phyloP scores from a whole-genome alignment of 1,140 invertebrate genomes.

The Procambarus clarkii region DNA sequence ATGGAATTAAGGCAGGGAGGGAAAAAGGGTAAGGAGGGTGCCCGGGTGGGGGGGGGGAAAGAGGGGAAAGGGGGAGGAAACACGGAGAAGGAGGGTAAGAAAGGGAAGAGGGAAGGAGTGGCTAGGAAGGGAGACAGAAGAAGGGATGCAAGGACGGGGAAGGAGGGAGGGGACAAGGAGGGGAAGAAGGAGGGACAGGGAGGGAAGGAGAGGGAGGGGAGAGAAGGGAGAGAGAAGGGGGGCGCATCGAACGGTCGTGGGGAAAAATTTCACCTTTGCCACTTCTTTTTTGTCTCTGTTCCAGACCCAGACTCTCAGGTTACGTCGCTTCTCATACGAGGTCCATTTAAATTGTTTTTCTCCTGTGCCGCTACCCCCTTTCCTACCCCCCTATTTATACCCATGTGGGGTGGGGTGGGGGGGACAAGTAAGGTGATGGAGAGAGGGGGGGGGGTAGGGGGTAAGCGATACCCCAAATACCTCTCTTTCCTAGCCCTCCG shows the following conservation, averaged over 20 bases:
- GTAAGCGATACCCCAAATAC: neutral
- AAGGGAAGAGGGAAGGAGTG: too few relatives aligned
- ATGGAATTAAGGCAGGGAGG: neutral
- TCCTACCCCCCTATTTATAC: neutral
- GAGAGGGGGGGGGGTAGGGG: too few relatives aligned
- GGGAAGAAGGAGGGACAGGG: neutral
- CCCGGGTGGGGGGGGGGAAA: neutral
- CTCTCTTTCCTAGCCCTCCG: too few relatives aligned
- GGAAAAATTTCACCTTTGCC: too few relatives aligned
- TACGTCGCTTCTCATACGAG: neutral
- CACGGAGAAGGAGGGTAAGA: neutral
- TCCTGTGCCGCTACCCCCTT: too few relatives aligned
- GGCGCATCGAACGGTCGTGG: neutral
- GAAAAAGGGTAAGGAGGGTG: neutral
- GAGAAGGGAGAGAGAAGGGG: neutral
- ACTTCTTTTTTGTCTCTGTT: neutral
- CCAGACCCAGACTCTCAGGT: neutral
- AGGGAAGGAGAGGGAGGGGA: neutral
- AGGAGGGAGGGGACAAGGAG: too few relatives aligned
- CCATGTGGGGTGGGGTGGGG: too few relatives aligned
- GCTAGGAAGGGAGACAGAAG: too few relatives aligned
- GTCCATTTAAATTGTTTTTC: constrained; percentile 38
- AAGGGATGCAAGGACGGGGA: too few relatives aligned
- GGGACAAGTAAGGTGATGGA: too few relatives aligned
- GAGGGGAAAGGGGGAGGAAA: neutral